Evolutionary conservation across 2,113 vertebrate genomes (phyloP), one percentile per base, ranked within the genome.

Genomic region (Xiphias gladius): DNA sequence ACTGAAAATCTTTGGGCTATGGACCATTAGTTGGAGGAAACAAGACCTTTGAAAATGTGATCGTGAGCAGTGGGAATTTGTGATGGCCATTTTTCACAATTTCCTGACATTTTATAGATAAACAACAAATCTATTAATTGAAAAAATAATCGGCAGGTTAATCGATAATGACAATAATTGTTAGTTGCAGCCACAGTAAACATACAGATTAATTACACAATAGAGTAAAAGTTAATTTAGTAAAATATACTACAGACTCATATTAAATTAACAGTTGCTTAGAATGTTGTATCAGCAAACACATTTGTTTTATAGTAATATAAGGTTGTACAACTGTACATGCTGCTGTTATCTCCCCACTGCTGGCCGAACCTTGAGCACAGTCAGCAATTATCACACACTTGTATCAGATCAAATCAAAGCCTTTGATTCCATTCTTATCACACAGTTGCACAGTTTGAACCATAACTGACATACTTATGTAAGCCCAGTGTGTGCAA

Each of bases 371-470:
- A 30, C 39, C 77, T 80, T 73, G 52, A 37, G 58, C 76, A 57
- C 30, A 62, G 10, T 75, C 12, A 12, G 6, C 10, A 20, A 41
- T 66, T 64, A 46, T 67, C 32, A 58, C 39, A 28, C 37, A 35
- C 48, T 2, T 39, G 7, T 52, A 19, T 74, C 52, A 66, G 67
- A 71, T 71, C 24, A 24, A 22, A 4, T 76, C 58, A 48, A 22
- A 52, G 37, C 30, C 57, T 0, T 46, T 80, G 64, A 43, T 71
- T 78, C 30, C 26, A 0, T 2, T 74, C 37, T 86, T 83, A 86
- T 86, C 83, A 83, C 9, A 32, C 43, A 55, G 28, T 46, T 35
- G 26, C 37, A 12, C 58, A 66, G 52, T 61, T 66, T 68, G 39
- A 62, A 62, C 58, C 35, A 35, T 63, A 48, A 17, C 5, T 24